Evolutionary conservation across 2,888 invertebrate genomes (phyloP).

Genomic region (Leptopilina drosophilae): DNA sequence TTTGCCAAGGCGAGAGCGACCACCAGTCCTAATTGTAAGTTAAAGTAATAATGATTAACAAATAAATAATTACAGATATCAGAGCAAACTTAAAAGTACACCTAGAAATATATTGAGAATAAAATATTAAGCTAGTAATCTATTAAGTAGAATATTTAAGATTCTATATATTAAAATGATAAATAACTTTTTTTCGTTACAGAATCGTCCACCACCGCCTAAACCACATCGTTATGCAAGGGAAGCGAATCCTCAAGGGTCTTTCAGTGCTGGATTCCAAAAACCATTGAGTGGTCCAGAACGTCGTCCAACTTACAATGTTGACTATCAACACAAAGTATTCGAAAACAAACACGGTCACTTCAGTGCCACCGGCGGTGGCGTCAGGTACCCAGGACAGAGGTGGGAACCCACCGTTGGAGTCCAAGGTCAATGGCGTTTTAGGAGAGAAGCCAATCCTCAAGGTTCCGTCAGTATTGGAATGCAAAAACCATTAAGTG

Average conservation of each 20-base stretch:
- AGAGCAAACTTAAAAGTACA: too few relatives aligned
- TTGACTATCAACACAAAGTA: constrained; percentile 43
- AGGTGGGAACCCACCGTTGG: constrained; percentile 52
- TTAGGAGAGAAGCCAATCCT: constrained; percentile 37
- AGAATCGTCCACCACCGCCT: background rate
- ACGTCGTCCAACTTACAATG: constrained; percentile 32
- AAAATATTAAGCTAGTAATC: too few relatives aligned
- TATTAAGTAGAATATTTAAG: too few relatives aligned
- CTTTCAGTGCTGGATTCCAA: background rate
- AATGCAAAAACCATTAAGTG: constrained; percentile 34
- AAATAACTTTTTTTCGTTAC: background rate
- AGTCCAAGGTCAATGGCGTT: constrained; percentile 49
- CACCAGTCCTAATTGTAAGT: background rate
- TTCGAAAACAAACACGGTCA: constrained; percentile 50
- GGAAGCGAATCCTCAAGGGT: constrained; percentile 38
- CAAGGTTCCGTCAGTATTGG: constrained; percentile 5
- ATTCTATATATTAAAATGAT: too few relatives aligned
- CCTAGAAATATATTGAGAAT: too few relatives aligned
- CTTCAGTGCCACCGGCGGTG: constrained; percentile 53
- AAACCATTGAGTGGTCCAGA: constrained; percentile 41
- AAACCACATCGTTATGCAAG: constrained; percentile 42
- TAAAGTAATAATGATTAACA: too few relatives aligned
- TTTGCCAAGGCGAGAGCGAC: background rate
- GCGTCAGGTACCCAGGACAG: constrained; percentile 53
- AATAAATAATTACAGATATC: too few relatives aligned